Base-by-base conservation (phyloP, 2,797 vertebrate genomes). In the Acanthurus tractus region DNA sequence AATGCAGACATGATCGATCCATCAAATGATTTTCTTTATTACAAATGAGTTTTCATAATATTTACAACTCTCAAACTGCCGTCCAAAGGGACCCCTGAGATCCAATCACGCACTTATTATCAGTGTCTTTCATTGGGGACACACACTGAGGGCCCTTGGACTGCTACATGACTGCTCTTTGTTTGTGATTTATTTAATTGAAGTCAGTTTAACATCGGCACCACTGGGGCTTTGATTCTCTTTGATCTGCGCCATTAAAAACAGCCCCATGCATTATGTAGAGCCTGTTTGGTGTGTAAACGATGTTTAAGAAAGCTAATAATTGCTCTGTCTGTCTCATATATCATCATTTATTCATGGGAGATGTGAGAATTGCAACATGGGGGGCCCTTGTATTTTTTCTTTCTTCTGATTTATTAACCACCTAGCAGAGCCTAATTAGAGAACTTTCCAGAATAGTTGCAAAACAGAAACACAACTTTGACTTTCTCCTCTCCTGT, bases 331-430 rank as follows among this genome's bases (percentile, higher is more conserved):
- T 91, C 91, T 90, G 88, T 93, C 90, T 92, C 86, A 81, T 67
- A 87, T 89, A 93, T 94, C 88, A 93, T 95, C 81, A 92, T 89
- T 95, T 93, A 94, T 94, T 94, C 82, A 93, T 86, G 38, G 56
- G 66, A 83, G 78, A 85, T 78, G 64, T 82, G 85, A 92, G 84
- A 89, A 73, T 78, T 88, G 74, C 57, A 78, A 80, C 78, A 63
- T 17, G 15, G 46, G 52, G 64, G 42, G 25, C 29, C 25, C 45
- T 65, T 36, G n/a, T 49, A 34, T 82, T 81, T 49, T 72, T 63
- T 50, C 72, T 76, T 50, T 61, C 81, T 80, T 84, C 85, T 90
- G 87, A 90, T 88, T 88, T 82, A 90, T 88, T 77, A 90, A 89
- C 70, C 87, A 90, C 88, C 82, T 87, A 76, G 75, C 79, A 53